A percentile compares a stretch with the other conserved stretches of the same genome.
These are phyloP conservation scores for Hippopotamus amphibius DNA, from an alignment of 2,113 vertebrate genomes.

Conservation along the genomic window DNA sequence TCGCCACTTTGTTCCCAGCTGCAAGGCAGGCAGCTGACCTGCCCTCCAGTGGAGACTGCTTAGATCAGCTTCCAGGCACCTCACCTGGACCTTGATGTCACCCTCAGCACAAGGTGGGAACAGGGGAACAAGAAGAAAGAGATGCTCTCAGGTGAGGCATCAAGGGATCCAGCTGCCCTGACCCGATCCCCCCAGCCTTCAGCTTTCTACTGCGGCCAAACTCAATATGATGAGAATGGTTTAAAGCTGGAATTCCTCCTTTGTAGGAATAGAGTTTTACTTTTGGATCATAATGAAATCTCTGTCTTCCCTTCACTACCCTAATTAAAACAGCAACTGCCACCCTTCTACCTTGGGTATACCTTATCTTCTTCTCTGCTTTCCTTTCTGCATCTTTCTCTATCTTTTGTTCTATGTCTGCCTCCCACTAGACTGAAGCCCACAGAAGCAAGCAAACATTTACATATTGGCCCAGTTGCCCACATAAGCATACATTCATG, in stretches of 20 bases:
- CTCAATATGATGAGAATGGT: not conserved
- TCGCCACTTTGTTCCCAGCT: constrained; percentile 25
- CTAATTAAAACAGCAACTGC: not conserved
- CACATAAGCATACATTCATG: not conserved
- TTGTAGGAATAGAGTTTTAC: not conserved
- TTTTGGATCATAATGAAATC: not conserved
- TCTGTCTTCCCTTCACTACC: not conserved
- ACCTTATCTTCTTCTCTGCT: not conserved
- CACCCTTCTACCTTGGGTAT: not conserved
- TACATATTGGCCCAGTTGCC: not conserved
- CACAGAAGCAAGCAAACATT: not conserved
- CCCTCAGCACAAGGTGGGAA: not conserved
- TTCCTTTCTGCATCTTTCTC: not conserved
- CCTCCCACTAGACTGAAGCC: not conserved
- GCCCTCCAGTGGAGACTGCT: not conserved
- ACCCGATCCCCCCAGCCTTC: not conserved
- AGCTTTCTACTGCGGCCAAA: not conserved
- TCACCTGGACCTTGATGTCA: not conserved
- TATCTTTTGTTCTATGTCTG: not conserved
- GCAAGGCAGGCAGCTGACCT: not conserved
- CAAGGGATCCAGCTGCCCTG: not conserved
- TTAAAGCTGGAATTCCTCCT: not conserved
- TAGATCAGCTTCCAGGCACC: not conserved
- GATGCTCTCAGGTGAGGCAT: too few species aligned
- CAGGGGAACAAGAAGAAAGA: not conserved